These are phyloP conservation scores for Tuberolachnus salignus DNA, from an alignment of 2,888 invertebrate species.

Conservation along the genomic window DNA sequence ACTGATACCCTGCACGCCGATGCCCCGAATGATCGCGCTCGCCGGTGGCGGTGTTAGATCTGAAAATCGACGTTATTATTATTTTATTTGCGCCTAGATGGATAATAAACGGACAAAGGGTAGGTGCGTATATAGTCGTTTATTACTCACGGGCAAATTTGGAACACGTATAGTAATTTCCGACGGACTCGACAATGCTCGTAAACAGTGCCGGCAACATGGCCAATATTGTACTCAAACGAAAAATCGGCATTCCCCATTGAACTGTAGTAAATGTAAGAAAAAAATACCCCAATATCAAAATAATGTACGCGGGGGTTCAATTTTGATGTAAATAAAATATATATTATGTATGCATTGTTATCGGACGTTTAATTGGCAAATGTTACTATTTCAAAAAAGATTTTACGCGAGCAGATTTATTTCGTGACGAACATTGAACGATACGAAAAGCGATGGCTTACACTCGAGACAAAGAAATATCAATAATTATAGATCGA, in stretches of 20 bases:
- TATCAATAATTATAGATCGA: no score
- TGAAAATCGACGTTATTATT: background rate
- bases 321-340: no score
- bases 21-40: slow-evolving; percentile 35
- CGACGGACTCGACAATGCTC: slow-evolving; percentile 50
- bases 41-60: slow-evolving; percentile 30
- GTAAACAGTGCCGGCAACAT: slow-evolving; percentile 56
- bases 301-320: no score
- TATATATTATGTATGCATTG: no score
- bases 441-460: no score
- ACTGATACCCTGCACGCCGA: slow-evolving; percentile 49
- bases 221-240: slow-evolving; percentile 7
- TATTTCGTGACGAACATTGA: no score
- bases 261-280: slow-evolving; percentile 49
- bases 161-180: slow-evolving; percentile 49
- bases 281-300: no score
- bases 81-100: background rate
- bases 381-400: no score
- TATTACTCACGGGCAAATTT: slow-evolving; percentile 46
- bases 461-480: no score
- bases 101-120: background rate
- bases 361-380: no score
- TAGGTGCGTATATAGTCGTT: background rate
- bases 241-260: slow-evolving; percentile 56
- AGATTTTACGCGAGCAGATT: no score